Evolutionary conservation across 2,113 vertebrate genomes (phyloP), one percentile per base, ranked within the genome.

Genomic region (Lepisosteus oculatus): DNA sequence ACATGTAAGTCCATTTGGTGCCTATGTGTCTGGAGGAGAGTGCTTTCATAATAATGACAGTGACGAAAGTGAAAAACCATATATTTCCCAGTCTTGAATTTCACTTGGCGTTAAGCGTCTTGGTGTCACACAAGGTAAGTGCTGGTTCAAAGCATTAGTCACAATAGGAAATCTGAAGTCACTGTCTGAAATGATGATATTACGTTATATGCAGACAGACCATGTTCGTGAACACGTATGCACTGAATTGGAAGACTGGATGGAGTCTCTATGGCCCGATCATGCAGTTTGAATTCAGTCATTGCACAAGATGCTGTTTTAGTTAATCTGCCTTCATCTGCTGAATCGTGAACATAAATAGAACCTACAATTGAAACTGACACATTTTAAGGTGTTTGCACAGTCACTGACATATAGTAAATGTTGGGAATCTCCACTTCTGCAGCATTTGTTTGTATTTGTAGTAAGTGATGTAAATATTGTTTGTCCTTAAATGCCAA

Each of bases 11-110:
- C 29, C 6, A 7, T 1, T 44, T 55, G 75, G 66, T 80, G 77
- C 78, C 78, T 55, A 63, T 44, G 13, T 70, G 77, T 80, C 74
- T 76, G 66, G 63, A 56, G 61, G 61, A 72, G 64, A 51, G 43
- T 69, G 74, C 4, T 59, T 59, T 13, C 14, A 62, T 75, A 75
- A 76, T 82, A 79, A 82, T 79, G 67, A 76, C 77, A 73, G 57
- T 59, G 12, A 59, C n/a, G 4, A 59, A 44, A 47, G 57, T 59
- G 55, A 62, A 56, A 43, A 68, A 55, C 44, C 47, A 51, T 51
- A 9, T 51, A 42, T 47, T 45, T 66, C 61, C 67, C 65, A 55
- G 43, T 69, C 62, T 64, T 62, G 65, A 74, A 72, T 67, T 66
- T 67, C 63, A 72, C 55, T 68, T 15, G 6, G 62, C 43, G 68